Evolutionary conservation across 2,113 vertebrate genomes (phyloP).

Genomic region (Plectropomus leopardus): DNA sequence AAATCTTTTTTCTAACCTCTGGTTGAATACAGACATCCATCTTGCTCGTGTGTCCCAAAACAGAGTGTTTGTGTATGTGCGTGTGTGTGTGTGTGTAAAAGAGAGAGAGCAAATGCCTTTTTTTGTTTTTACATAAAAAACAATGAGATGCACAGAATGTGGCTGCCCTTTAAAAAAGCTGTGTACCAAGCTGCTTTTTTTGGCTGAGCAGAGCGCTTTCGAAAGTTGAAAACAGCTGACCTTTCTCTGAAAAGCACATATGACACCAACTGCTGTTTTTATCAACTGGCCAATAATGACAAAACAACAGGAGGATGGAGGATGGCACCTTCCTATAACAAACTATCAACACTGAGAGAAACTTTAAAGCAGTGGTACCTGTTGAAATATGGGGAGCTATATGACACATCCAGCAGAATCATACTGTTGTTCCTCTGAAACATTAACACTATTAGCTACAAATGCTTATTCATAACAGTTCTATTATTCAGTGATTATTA

Average conservation of each 20-base stretch:
- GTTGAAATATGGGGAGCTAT: background rate
- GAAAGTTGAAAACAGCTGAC: conserved; percentile 57
- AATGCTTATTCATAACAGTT: background rate
- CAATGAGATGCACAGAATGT: conserved; percentile 37
- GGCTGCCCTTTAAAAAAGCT: conserved; percentile 62
- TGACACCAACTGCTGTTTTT: conserved; percentile 53
- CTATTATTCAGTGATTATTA: background rate
- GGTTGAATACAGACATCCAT: conserved; percentile 46
- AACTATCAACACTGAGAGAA: background rate
- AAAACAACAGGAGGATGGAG: background rate
- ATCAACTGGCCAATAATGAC: conserved; percentile 36
- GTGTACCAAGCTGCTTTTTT: conserved; percentile 36
- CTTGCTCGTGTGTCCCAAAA: background rate
- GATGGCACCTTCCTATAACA: background rate
- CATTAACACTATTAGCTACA: background rate
- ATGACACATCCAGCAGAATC: background rate
- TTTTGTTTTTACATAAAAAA: conserved; percentile 28
- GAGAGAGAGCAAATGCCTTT: no score
- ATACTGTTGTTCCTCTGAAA: background rate
- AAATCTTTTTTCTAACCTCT: background rate
- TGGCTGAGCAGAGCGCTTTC: conserved; percentile 54
- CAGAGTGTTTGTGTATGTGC: background rate
- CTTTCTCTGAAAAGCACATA: conserved; percentile 50
- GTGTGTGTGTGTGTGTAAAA: background rate
- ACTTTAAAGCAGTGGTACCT: background rate